Evolutionary conservation across 2,797 vertebrate genomes (phyloP).

Genomic region (Pteropus rufus): DNA sequence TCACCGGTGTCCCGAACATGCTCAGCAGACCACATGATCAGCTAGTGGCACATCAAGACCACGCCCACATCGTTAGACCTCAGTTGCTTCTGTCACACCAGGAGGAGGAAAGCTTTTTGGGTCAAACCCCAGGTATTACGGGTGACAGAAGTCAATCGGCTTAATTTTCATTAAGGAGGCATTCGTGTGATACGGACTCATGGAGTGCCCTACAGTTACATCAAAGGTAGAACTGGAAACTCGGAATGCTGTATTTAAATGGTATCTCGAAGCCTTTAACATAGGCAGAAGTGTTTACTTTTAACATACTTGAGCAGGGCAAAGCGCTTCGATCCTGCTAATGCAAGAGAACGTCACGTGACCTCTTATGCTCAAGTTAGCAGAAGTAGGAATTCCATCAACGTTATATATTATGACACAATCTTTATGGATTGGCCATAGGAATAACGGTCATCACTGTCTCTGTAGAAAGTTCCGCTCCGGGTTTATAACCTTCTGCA

Average conservation of each 20-base stretch:
- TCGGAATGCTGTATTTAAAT: background rate
- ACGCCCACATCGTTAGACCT: no score
- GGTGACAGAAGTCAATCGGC: no score
- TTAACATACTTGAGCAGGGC: background rate
- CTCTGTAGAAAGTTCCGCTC: background rate
- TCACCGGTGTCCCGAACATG: background rate
- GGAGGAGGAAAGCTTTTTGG: background rate
- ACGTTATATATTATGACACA: background rate
- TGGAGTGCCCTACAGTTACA: rapidly evolving
- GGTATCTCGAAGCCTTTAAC: background rate
- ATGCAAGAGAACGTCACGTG: no score
- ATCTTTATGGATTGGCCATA: background rate
- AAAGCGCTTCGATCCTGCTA: background rate
- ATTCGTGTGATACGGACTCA: rapidly evolving
- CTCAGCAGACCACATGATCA: background rate
- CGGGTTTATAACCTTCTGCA: background rate
- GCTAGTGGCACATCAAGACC: no score
- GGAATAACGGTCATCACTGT: background rate
- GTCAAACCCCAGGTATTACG: background rate
- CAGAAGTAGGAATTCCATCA: background rate
- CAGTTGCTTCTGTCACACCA: background rate
- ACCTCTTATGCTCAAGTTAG: background rate
- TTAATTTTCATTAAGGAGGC: background rate
- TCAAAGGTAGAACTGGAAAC: background rate
- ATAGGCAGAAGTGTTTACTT: background rate